These are phyloP conservation scores for Drosophila athabasca DNA, from an alignment of 1,140 invertebrate species.

Conservation along the genomic window DNA sequence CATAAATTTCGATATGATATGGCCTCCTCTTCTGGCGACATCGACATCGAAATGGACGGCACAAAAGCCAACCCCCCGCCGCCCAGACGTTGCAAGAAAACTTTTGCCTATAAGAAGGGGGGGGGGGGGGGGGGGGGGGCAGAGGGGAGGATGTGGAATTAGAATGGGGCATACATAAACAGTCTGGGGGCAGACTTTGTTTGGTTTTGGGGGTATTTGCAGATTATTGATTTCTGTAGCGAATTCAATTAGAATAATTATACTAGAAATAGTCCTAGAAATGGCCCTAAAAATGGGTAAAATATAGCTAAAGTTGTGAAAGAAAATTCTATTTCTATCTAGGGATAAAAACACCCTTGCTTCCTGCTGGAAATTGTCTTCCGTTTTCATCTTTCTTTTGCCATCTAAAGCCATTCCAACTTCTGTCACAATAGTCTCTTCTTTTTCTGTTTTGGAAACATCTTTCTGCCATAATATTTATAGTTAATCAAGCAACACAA, in stretches of 20 bases:
- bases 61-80: too few relatives aligned
- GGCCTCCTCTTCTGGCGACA: neutral
- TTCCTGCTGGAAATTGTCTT: too few relatives aligned
- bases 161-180: constrained; percentile 35
- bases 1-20: constrained; percentile 63
- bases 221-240: too few relatives aligned
- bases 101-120: neutral
- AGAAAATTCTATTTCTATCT: too few relatives aligned
- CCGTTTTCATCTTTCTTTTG: too few relatives aligned
- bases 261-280: neutral
- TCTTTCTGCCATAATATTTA: constrained; percentile 72
- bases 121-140: too few relatives aligned
- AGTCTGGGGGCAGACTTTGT: too few relatives aligned
- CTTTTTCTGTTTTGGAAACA: constrained; percentile 30
- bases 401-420: constrained; percentile 24
- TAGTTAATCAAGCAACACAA: constrained; percentile 79
- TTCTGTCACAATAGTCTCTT: constrained; percentile 12
- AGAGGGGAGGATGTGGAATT: constrained; percentile 27
- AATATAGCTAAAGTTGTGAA: too few relatives aligned
- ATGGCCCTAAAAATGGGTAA: neutral
- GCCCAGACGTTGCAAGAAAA: constrained; percentile 1
- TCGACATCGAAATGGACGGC: too few relatives aligned
- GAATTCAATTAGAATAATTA: too few relatives aligned
- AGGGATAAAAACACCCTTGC: too few relatives aligned
- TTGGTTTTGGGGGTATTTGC: too few relatives aligned